Conservation (phyloP, 1,140 invertebrate genomes). For the Melanaphis sacchari region DNA sequence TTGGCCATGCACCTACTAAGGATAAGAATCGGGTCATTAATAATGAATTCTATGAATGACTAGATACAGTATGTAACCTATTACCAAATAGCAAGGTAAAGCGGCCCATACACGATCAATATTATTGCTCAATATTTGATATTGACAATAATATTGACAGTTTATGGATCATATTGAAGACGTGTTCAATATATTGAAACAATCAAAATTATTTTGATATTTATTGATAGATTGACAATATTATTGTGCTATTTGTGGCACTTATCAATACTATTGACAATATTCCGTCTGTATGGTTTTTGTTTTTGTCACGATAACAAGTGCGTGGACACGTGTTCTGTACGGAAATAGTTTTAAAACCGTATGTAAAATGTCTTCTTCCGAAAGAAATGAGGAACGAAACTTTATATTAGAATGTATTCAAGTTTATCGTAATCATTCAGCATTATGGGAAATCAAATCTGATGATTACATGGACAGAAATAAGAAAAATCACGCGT, state of each 20-base stretch:
- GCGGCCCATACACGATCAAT: background rate
- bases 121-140: slow-evolving; percentile 18
- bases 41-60: too few relatives aligned
- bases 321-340: background rate
- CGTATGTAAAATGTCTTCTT: slow-evolving; percentile 23
- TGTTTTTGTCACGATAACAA: background rate
- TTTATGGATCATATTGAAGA: slow-evolving; percentile 5
- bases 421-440: background rate
- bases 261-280: slow-evolving; percentile 16
- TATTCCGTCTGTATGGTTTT: slow-evolving; percentile 27
- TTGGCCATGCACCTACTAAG: too few relatives aligned
- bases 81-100: too few relatives aligned
- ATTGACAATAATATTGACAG: slow-evolving; percentile 29
- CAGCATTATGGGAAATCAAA: slow-evolving; percentile 1
- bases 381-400: slow-evolving; percentile 24
- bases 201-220: slow-evolving; percentile 43
- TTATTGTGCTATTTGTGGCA: slow-evolving; percentile 9
- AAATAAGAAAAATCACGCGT: background rate
- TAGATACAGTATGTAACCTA: too few relatives aligned
- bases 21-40: too few relatives aligned
- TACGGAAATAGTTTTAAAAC: slow-evolving; percentile 19
- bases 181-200: slow-evolving; percentile 42
- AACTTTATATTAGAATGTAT: slow-evolving; percentile 30
- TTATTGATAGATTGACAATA: slow-evolving; percentile 30
- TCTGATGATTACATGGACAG: slow-evolving; percentile 17